A percentile compares a stretch with the other conserved stretches of the same genome.
Evolutionary conservation across 37 sponge, comb jelly and placozoan species (phyloP).

Genomic region (Aphrocallistes beatrix): DNA sequence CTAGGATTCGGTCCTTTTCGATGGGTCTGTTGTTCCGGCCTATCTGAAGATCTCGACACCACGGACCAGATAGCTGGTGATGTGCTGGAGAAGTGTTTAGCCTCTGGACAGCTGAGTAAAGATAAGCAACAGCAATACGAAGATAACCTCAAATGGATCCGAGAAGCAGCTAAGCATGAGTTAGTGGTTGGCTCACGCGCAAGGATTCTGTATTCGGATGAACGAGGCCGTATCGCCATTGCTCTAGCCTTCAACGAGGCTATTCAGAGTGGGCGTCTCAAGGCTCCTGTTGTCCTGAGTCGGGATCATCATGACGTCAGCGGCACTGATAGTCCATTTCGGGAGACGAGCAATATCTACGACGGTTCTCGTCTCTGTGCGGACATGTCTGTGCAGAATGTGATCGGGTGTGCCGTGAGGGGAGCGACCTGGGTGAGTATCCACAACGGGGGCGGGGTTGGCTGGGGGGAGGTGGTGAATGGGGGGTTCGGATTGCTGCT

Average conservation of each 20-base stretch:
- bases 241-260: conserved; percentile 91
- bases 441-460: conserved; percentile 99
- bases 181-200: conserved; percentile 97
- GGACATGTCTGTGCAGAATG: conserved; percentile 99
- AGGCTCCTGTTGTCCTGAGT: conserved; percentile 80
- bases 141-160: conserved; percentile 79
- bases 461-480: conserved; percentile 97
- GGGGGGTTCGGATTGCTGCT: conserved; percentile 95
- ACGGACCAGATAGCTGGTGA: conserved; percentile 68
- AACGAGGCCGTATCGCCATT: conserved; percentile 62
- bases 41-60: conserved; percentile 43
- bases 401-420: conserved; percentile 80
- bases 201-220: conserved; percentile 81
- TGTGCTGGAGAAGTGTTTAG: conserved; percentile 35
- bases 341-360: conserved; percentile 89
- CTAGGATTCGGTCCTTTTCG: conserved; percentile 97
- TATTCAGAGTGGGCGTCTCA: conserved; percentile 55
- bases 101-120: conserved; percentile 38
- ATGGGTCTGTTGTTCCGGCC: conserved; percentile 91
- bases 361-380: conserved; percentile 97
- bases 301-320: conserved; percentile 98
- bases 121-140: conserved; percentile 50
- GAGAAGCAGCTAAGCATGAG: conserved; percentile 72
- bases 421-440: conserved; percentile 97
- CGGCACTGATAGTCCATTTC: conserved; percentile 93